These are phyloP conservation scores for Anastrepha obliqua DNA, from an alignment of 1,140 invertebrate species.

Conservation along the genomic window DNA sequence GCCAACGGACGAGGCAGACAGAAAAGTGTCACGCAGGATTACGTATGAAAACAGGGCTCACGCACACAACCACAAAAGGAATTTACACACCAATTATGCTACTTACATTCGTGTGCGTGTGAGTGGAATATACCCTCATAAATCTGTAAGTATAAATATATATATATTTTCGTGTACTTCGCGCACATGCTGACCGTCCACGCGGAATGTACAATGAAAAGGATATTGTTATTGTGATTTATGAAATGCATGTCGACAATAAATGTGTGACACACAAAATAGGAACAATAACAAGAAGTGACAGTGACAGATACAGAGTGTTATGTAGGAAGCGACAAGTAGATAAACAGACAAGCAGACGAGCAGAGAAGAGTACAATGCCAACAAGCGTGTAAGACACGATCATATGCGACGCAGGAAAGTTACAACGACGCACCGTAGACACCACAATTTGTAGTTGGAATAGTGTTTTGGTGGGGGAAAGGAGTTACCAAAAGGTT, in stretches of 20 bases:
- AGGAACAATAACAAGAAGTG: constrained; percentile 46
- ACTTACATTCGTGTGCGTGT: not conserved
- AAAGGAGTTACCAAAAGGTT: not conserved
- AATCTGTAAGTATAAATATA: too few relatives aligned
- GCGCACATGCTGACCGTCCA: not conserved
- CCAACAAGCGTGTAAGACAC: not conserved
- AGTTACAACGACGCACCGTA: not conserved
- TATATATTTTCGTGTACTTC: too few relatives aligned
- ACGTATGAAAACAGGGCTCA: not conserved
- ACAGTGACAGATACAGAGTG: constrained; percentile 41
- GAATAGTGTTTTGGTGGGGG: not conserved
- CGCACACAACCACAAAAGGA: not conserved
- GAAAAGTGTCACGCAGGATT: constrained; percentile 15
- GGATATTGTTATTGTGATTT: constrained; percentile 55
- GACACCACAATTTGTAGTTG: constrained; percentile 26
- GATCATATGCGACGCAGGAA: too few relatives aligned
- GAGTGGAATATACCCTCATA: not conserved
- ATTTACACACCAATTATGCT: not conserved
- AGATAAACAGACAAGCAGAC: not conserved
- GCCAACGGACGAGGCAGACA: not conserved
- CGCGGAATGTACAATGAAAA: not conserved
- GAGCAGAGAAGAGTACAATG: not conserved
- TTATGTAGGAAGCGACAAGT: not conserved
- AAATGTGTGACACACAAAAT: constrained; percentile 51
- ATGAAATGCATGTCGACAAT: constrained; percentile 53